Evolutionary conservation across 37 sponge, comb jelly and placozoan species (phyloP), one percentile per base, ranked within the genome.

Genomic region (Spongilla lacustris): DNA sequence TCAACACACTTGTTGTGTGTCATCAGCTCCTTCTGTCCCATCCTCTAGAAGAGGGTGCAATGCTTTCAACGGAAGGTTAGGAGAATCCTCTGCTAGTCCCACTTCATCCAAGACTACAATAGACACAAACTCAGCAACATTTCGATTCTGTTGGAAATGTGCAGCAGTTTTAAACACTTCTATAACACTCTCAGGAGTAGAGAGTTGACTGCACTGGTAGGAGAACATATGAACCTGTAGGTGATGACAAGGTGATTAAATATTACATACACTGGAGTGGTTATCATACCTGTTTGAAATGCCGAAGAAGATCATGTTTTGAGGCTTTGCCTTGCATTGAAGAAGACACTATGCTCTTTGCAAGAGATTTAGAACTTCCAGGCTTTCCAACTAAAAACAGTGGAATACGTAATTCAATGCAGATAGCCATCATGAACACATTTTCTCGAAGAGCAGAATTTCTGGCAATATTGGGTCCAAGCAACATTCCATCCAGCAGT

Each of bases 321-420:
- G 92, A 92, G 13, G 74, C 35, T 23, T 36, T 73, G 28, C 98
- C 98, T 71, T 83, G 81, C 98, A 97, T 97, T 19, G 96, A 92
- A 21, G 91, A 86, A 36, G 85, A 80, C 24, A 97, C 85, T 46
- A 93, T 93, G 36, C 92, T 88, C 72, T 97, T 97, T 8, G 98
- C 98, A 14, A 98, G 89, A 24, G 95, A 94, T 83, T 98, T 98
- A 32, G 97, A 96, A 80, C 99, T 98, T 24, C 99, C 99, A 48
- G 99, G 99, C 70, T 98, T 96, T 22, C 99, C 99, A 25, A 98
- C 97, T n/a, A 98, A 84, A 79, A 98, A 98, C 36, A 98, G 90
- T 50, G 99, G 99, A 27, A 98, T 98, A 71, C 89, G 90, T 41
- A 96, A 79, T 38, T 98, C 99, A 71, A 98, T 91, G 77, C 99